Conservation (phyloP, 2,113 vertebrate genomes). For the Brachypteracias leptosomus region DNA sequence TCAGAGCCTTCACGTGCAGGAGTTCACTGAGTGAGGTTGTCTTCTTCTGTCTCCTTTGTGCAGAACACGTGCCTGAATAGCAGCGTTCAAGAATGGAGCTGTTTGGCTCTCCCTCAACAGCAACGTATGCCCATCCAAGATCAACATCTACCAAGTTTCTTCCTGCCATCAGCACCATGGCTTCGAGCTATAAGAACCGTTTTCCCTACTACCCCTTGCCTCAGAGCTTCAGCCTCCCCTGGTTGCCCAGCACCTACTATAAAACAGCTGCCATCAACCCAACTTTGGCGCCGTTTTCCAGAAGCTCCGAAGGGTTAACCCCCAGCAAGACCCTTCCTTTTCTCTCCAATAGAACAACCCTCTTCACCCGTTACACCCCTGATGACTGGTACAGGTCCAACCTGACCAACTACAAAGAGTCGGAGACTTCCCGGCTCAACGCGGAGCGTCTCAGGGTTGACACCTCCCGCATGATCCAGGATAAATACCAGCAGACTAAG, state of each 20-base stretch:
- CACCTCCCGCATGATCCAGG: conserved; percentile 84
- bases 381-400: conserved; percentile 92
- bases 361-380: conserved; percentile 82
- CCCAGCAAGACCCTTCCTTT: conserved; percentile 80
- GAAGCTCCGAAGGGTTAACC: conserved; percentile 69
- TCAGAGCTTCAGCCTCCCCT: conserved; percentile 77
- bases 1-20: too few relatives aligned
- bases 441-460: conserved; percentile 86
- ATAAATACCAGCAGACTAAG: conserved; percentile 84
- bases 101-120: conserved; percentile 78
- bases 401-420: conserved; percentile 84
- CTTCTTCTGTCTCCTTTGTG: not conserved
- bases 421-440: conserved; percentile 79
- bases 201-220: conserved; percentile 71
- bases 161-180: conserved; percentile 83
- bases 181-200: conserved; percentile 81
- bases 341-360: conserved; percentile 79
- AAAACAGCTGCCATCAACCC: conserved; percentile 73
- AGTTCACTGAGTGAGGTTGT: not conserved
- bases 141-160: conserved; percentile 78
- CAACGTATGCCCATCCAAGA: conserved; percentile 78
- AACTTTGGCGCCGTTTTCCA: conserved; percentile 64
- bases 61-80: conserved; percentile 25
- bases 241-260: conserved; percentile 83
- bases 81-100: conserved; percentile 78